These are phyloP conservation scores for Odontocerum albicorne DNA, from an alignment of 2,888 invertebrate genomes.

Conservation along the genomic window DNA sequence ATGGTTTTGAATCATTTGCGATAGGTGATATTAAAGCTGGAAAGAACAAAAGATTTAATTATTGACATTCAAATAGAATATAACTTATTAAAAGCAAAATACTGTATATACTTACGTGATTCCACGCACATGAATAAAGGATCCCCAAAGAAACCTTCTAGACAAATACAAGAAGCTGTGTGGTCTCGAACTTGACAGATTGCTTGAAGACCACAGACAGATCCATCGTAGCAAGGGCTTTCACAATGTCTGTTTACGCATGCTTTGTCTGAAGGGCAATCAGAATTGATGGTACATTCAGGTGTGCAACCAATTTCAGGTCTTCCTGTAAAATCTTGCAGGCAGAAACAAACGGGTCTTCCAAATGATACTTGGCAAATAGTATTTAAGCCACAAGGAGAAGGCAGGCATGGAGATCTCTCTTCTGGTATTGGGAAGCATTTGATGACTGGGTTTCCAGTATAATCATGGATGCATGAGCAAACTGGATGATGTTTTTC, in stretches of 20 bases:
- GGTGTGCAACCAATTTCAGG: constrained; percentile 75
- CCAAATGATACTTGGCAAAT: constrained; percentile 71
- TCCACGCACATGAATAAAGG: constrained; percentile 73
- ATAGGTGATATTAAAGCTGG: constrained; percentile 53
- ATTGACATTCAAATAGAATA: not conserved
- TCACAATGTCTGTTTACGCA: constrained; percentile 75
- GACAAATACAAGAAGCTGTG: constrained; percentile 79
- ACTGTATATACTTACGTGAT: constrained; percentile 47
- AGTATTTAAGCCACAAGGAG: constrained; percentile 78
- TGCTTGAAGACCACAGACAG: constrained; percentile 79
- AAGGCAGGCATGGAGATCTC: constrained; percentile 70
- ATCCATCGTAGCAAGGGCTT: constrained; percentile 70
- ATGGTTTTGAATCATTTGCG: constrained; percentile 69
- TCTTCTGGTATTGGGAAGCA: constrained; percentile 65
- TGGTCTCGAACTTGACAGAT: constrained; percentile 79
- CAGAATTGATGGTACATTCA: constrained; percentile 81
- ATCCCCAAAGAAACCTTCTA: constrained; percentile 77
- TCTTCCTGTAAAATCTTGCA: constrained; percentile 76
- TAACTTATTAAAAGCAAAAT: not conserved
- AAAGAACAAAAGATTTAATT: not conserved
- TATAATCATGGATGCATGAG: constrained; percentile 68
- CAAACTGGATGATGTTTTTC: constrained; percentile 82
- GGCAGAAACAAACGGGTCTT: constrained; percentile 75
- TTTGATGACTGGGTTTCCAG: constrained; percentile 76
- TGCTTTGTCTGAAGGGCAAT: constrained; percentile 72